Evolutionary conservation across 2,888 invertebrate genomes (phyloP).

Genomic region (Neoaliturus tenellus): DNA sequence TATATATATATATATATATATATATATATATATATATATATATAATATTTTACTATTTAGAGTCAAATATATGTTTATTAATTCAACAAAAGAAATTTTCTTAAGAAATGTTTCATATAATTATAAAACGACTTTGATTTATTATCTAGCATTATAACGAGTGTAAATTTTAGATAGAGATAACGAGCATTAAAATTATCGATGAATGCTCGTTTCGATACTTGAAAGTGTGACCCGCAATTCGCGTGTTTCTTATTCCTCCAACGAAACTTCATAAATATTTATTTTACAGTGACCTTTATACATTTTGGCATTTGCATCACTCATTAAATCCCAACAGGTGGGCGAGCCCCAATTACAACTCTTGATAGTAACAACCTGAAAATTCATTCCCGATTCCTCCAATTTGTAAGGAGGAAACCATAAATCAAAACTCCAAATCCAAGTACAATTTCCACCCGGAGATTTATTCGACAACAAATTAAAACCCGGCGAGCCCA

Average conservation of each 20-base stretch:
- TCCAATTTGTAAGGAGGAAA: slow-evolving; percentile 4
- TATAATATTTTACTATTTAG: too few relatives aligned
- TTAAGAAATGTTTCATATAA: too few relatives aligned
- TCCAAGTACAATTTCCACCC: not conserved
- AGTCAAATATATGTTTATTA: too few relatives aligned
- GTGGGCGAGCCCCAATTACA: slow-evolving; percentile 13
- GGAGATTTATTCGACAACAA: slow-evolving; percentile 14
- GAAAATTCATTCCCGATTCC: slow-evolving; percentile 9
- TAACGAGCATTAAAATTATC: too few relatives aligned
- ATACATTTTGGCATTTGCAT: not conserved
- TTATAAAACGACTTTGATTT: too few relatives aligned
- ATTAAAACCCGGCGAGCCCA: slow-evolving; percentile 8
- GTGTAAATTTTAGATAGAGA: too few relatives aligned
- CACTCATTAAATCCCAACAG: not conserved
- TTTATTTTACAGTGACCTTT: not conserved
- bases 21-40: too few relatives aligned
- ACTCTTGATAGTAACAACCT: not conserved
- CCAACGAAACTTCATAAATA: not conserved
- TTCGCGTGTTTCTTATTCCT: not conserved
- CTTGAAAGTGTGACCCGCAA: not conserved
- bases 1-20: too few relatives aligned
- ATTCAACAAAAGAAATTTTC: too few relatives aligned
- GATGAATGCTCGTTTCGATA: too few relatives aligned
- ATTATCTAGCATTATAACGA: too few relatives aligned
- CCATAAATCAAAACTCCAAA: slow-evolving; percentile 6